Base-by-base conservation (phyloP, 2,888 invertebrate species). In the Muschampia plurimacula region DNA sequence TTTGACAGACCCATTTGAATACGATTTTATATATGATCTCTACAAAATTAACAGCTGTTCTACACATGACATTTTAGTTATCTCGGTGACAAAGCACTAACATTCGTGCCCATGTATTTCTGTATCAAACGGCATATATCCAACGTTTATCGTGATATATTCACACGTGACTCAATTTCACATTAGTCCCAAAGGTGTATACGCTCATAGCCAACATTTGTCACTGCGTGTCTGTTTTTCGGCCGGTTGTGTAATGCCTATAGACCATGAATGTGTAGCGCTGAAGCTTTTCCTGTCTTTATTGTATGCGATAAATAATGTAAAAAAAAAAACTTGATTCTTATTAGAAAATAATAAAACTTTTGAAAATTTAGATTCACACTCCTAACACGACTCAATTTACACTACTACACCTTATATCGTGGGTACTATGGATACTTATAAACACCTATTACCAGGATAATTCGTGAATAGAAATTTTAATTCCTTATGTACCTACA, bases 141-240 rank as follows among this genome's bases (percentile, higher is more conserved):
- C 52, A 15, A 57, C 28, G 55, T 28, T 28, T 57, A 57, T 57
- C 55, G 22, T 57, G 55, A 57, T 57, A 57, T 57, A 55, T 55
- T 57, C 55, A 57, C 55, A 57, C 55, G 55, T 57, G 22, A 57
- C 55, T 57, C 55, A 57, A 57, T 57, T 57, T 28, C 28, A 57
- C 28, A 57, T 57, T 57, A 57, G 22, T 57, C 55, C 55, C 55
- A 28, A 57, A 28, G 55, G 55, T 57, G 55, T 57, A 10, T 10
- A 28, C 10, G 55, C 15, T 57, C 28, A 28, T 57, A 57, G 55
- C 55, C 22, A 28, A 28, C 55, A 57, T 57, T 57, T 57, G 55
- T 57, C 55, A 57, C 52, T 52, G 8, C 15, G 8, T 52, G 52
- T 52, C 52, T 22, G 55, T 57, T 28, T 28, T 10, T 4, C 9